Conservation (phyloP, 2,888 invertebrate genomes). For the Andrena marginata region DNA sequence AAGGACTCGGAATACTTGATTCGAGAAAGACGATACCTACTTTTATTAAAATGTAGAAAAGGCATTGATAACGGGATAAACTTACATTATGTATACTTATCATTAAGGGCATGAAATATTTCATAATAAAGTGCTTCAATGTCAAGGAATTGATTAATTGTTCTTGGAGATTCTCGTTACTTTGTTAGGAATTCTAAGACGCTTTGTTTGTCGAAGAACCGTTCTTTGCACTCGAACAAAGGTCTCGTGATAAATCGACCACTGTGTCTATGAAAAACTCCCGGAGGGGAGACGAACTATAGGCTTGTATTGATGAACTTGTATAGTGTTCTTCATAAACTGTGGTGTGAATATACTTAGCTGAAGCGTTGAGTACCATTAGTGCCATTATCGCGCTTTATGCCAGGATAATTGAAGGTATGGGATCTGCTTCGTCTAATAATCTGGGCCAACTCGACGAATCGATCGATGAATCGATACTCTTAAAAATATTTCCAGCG, state of each 20-base stretch:
- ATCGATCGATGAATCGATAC: background rate
- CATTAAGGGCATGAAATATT: background rate
- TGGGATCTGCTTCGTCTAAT: constrained; percentile 14
- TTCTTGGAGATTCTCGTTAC: background rate
- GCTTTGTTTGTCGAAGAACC: background rate
- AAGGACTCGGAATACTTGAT: background rate
- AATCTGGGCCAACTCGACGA: constrained; percentile 5
- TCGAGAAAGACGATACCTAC: background rate
- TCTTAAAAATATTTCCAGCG: background rate
- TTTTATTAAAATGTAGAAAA: background rate
- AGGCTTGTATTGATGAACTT: constrained; percentile 41
- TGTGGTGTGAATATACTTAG: constrained; percentile 37
- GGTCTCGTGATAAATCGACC: constrained; percentile 34
- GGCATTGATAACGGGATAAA: background rate
- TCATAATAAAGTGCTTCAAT: background rate
- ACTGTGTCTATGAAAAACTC: constrained; percentile 31
- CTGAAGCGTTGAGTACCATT: constrained; percentile 51
- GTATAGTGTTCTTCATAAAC: constrained; percentile 50
- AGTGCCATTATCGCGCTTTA: constrained; percentile 46
- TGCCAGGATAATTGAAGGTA: constrained; percentile 12
- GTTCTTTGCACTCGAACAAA: constrained; percentile 8
- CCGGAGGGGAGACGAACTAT: background rate
- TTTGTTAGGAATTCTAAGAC: background rate
- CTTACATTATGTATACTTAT: background rate
- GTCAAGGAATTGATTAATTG: background rate